phyloP scores from a whole-genome alignment of 2,888 invertebrate genomes.

The Heteromurus nitidus region DNA sequence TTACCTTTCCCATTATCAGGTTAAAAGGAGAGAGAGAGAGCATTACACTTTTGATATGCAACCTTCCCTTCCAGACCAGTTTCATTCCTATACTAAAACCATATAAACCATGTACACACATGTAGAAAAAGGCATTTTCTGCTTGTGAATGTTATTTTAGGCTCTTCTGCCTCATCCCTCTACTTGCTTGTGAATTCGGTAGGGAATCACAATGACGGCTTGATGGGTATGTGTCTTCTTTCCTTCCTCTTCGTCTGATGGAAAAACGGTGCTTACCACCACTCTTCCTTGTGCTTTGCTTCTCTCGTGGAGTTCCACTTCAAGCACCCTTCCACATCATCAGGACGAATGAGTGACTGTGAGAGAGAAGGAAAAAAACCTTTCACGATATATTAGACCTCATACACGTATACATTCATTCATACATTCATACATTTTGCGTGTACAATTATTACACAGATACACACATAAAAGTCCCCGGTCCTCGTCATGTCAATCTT shows the following conservation, averaged over 20 bases:
- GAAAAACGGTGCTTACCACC: slow-evolving; percentile 47
- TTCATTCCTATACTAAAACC: background rate
- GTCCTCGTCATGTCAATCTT: too few species aligned
- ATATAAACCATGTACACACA: background rate
- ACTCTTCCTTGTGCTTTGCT: slow-evolving; percentile 19
- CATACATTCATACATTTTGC: background rate
- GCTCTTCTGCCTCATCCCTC: slow-evolving; percentile 51
- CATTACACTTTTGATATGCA: slow-evolving; percentile 54
- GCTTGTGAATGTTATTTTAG: slow-evolving; percentile 67
- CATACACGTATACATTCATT: background rate
- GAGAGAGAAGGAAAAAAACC: background rate
- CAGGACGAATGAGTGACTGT: background rate
- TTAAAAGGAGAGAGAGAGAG: slow-evolving; percentile 35
- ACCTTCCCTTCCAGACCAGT: background rate
- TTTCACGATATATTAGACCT: background rate
- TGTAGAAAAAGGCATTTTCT: background rate
- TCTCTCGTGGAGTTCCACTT: slow-evolving; percentile 34
- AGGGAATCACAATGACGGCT: slow-evolving; percentile 67
- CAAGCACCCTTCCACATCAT: slow-evolving; percentile 10
- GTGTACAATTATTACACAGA: background rate
- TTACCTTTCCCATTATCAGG: slow-evolving; percentile 57
- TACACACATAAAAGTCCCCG: background rate
- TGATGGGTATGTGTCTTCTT: slow-evolving; percentile 61
- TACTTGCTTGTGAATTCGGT: slow-evolving; percentile 68
- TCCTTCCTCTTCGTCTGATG: slow-evolving; percentile 44